These are phyloP conservation scores for Drosophila nigrodunni DNA, from an alignment of 1,140 invertebrate genomes.

Conservation along the genomic window DNA sequence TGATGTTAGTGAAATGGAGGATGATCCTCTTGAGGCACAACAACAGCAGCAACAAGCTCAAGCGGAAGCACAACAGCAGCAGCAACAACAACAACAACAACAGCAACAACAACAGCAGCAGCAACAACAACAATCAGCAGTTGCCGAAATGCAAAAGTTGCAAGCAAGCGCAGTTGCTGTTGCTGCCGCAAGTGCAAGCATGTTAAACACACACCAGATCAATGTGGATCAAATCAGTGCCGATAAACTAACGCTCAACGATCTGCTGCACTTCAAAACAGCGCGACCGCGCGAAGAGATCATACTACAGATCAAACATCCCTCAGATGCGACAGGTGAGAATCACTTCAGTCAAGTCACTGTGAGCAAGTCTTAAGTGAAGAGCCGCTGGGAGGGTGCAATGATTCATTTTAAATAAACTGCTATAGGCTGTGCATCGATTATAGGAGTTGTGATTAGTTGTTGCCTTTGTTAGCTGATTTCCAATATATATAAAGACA, in stretches of 20 bases:
- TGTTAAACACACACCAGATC: conserved; percentile 67
- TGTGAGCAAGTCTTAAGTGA: no score
- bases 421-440: no score
- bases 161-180: conserved; percentile 58
- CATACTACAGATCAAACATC: conserved; percentile 81
- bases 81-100: conserved; percentile 49
- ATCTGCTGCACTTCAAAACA: conserved; percentile 78
- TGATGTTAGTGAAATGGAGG: conserved; percentile 73
- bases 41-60: conserved; percentile 65
- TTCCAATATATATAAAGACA: no score
- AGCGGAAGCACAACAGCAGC: conserved; percentile 56
- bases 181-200: conserved; percentile 67
- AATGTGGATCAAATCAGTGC: conserved; percentile 79
- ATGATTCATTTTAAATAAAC: no score
- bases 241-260: conserved; percentile 76
- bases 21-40: conserved; percentile 67
- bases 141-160: conserved; percentile 71
- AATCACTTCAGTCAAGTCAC: not conserved
- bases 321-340: conserved; percentile 67
- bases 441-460: no score
- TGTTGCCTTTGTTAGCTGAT: no score
- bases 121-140: conserved; percentile 52
- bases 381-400: no score
- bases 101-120: conserved; percentile 47
- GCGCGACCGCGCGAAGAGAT: conserved; percentile 79